phyloP scores from a whole-genome alignment of 2,888 invertebrate genomes.

The Phyllotreta striolata region DNA sequence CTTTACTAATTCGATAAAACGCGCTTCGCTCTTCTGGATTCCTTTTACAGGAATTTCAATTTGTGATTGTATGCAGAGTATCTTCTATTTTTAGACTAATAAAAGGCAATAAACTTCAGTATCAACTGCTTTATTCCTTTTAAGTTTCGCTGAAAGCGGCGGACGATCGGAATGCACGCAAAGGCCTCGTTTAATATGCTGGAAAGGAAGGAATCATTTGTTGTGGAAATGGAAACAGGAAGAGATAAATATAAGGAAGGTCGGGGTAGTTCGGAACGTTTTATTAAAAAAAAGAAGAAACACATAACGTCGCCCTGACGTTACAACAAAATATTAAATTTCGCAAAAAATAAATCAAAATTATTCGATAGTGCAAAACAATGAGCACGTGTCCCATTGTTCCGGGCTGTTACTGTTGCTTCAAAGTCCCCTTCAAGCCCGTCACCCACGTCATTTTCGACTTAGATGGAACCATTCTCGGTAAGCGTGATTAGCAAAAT shows the following conservation, averaged over 20 bases:
- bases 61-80: too few relatives aligned
- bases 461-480: slow-evolving; percentile 72
- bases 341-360: too few relatives aligned
- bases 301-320: not conserved
- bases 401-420: slow-evolving; percentile 25
- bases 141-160: not conserved
- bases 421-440: slow-evolving; percentile 59
- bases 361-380: too few relatives aligned
- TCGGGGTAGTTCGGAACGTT: not conserved
- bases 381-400: not conserved
- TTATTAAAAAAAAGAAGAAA: not conserved
- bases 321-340: too few relatives aligned
- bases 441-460: slow-evolving; percentile 83
- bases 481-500: slow-evolving; percentile 55
- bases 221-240: slow-evolving; percentile 26
- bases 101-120: too few relatives aligned
- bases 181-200: slow-evolving; percentile 32
- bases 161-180: slow-evolving; percentile 25
- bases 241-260: slow-evolving; percentile 21
- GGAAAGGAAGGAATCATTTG: slow-evolving; percentile 22
- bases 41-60: too few relatives aligned
- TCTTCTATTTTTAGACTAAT: too few relatives aligned
- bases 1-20: too few relatives aligned
- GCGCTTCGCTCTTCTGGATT: too few relatives aligned
- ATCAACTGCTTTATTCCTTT: too few relatives aligned